Evolutionary conservation across 2,888 invertebrate genomes (phyloP).

Genomic region (Aquatica leii): DNA sequence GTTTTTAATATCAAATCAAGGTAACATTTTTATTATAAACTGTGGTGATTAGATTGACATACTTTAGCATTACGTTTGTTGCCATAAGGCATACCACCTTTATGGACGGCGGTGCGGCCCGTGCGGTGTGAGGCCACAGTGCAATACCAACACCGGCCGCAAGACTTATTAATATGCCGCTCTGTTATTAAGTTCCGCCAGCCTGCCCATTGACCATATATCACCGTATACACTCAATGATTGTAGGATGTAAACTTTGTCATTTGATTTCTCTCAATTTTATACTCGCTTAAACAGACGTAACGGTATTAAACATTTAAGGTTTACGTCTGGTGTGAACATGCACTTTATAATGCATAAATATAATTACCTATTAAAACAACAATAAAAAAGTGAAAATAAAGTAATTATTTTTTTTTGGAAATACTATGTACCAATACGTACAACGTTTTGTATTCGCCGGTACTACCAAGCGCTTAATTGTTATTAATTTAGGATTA

Average conservation of each 20-base stretch:
- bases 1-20: conserved; percentile 20
- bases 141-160: conserved; percentile 39
- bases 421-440: no score
- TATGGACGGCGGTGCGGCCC: conserved; percentile 41
- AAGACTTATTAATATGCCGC: conserved; percentile 58
- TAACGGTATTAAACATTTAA: conserved; percentile 39
- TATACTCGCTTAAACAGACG: conserved; percentile 40
- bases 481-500: no score
- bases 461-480: no score
- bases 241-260: conserved; percentile 59
- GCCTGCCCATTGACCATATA: conserved; percentile 60
- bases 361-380: no score
- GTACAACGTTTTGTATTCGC: no score
- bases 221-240: conserved; percentile 57
- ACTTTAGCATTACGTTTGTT: conserved; percentile 50
- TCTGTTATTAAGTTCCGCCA: conserved; percentile 60
- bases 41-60: conserved; percentile 53
- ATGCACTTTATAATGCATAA: no score
- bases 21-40: conserved; percentile 35
- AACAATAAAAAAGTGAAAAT: no score
- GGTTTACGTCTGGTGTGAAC: background rate
- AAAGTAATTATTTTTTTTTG: no score
- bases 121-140: conserved; percentile 42
- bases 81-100: conserved; percentile 45
- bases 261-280: conserved; percentile 50